Evolutionary conservation across 2,113 vertebrate species (phyloP).

Genomic region (Cheirogaleus medius): DNA sequence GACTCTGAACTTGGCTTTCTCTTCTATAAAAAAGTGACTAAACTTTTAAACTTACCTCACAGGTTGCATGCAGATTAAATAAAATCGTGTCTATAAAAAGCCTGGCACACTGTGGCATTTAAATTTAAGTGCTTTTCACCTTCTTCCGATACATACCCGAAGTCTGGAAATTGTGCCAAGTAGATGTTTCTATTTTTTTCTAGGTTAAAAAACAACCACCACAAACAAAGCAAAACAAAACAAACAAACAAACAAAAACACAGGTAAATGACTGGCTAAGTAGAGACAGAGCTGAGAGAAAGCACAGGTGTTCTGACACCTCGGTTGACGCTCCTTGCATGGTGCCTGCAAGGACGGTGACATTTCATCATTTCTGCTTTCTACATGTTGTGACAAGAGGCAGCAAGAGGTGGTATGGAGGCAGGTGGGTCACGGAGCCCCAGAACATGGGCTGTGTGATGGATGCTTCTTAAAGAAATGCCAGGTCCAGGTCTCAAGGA

Average conservation of each 20-base stretch:
- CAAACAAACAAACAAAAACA: neutral
- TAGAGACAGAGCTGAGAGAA: neutral
- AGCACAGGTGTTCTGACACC: neutral
- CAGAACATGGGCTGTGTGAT: neutral
- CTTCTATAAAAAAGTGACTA: neutral
- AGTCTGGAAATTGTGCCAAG: conserved; percentile 28
- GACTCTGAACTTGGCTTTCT: conserved; percentile 20
- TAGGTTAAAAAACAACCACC: neutral
- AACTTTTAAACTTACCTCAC: neutral
- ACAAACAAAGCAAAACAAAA: too few relatives aligned
- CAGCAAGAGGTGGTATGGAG: neutral
- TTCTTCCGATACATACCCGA: conserved; percentile 53
- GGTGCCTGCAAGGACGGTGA: neutral
- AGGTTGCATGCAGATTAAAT: neutral
- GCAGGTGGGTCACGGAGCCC: neutral
- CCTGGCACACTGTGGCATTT: conserved; percentile 4
- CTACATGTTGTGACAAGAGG: neutral
- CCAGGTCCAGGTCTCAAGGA: neutral
- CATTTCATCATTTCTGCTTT: neutral
- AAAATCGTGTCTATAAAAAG: conserved; percentile 50
- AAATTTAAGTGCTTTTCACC: neutral
- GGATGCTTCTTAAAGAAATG: neutral
- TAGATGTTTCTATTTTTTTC: conserved; percentile 28
- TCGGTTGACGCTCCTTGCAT: accelerated
- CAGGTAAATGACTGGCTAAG: neutral